Percentiles rank a stretch among this genome's conserved stretches.
phyloP scores from a whole-genome alignment of 2,797 vertebrate species.

The Eupleurogrammus muticus region DNA sequence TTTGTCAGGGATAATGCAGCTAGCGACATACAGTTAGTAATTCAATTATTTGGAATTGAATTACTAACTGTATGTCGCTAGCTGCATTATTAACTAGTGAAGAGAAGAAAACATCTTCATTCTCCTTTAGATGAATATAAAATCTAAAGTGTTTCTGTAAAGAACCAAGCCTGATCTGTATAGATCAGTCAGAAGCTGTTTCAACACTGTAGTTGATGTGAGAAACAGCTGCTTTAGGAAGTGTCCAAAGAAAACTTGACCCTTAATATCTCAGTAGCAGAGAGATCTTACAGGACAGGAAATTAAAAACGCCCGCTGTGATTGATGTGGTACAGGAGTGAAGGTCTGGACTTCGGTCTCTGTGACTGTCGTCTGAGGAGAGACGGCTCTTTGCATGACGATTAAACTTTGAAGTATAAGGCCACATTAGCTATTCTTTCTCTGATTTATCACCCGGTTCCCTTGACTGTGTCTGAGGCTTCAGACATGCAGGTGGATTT shows the following conservation, averaged over 20 bases:
- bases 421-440: slow-evolving; percentile 75
- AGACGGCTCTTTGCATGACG: slow-evolving; percentile 66
- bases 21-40: no score
- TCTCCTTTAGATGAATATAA: no score
- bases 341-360: slow-evolving; percentile 72
- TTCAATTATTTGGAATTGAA: no score
- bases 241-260: slow-evolving; percentile 44
- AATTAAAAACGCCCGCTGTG: slow-evolving; percentile 66
- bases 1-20: no score
- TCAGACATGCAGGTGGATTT: slow-evolving; percentile 50
- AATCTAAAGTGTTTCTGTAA: no score
- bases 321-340: slow-evolving; percentile 73
- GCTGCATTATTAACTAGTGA: no score
- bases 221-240: slow-evolving; percentile 67
- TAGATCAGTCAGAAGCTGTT: neutral
- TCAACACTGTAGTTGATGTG: neutral
- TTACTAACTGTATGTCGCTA: no score
- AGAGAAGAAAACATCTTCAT: no score
- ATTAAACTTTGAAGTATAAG: slow-evolving; percentile 79
- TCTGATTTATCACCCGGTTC: slow-evolving; percentile 77
- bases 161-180: no score
- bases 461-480: slow-evolving; percentile 76
- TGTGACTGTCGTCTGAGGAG: slow-evolving; percentile 66
- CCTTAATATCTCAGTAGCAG: slow-evolving; percentile 31
- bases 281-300: slow-evolving; percentile 42